These are phyloP conservation scores for Phymastichus coffea DNA, from an alignment of 1,140 invertebrate genomes.

Conservation along the genomic window DNA sequence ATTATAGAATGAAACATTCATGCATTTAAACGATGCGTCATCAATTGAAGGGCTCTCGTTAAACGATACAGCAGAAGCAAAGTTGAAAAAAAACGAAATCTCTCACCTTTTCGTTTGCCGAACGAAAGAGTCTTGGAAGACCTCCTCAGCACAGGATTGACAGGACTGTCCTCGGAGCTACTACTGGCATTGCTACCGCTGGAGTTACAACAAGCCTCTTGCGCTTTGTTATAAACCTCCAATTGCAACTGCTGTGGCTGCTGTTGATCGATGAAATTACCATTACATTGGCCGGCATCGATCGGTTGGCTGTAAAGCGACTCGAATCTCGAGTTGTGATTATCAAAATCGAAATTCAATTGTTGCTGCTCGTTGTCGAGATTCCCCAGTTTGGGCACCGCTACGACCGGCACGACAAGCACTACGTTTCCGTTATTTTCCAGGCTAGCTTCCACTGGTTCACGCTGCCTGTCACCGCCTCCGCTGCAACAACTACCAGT, in stretches of 20 bases:
- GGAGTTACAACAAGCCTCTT: constrained; percentile 44
- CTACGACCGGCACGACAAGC: no score
- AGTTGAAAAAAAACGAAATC: neutral
- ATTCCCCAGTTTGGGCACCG: constrained; percentile 33
- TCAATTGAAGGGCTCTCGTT: no score
- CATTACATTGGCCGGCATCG: constrained; percentile 49
- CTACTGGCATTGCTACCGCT: constrained; percentile 51
- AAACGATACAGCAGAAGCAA: neutral
- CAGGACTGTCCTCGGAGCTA: constrained; percentile 51
- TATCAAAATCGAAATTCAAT: constrained; percentile 47
- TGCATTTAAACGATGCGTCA: no score
- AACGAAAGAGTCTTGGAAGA: constrained; percentile 55
- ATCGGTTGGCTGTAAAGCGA: constrained; percentile 52
- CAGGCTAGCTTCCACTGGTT: constrained; percentile 33
- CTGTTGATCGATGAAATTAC: constrained; percentile 39
- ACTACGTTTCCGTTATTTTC: constrained; percentile 49
- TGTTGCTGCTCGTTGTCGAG: constrained; percentile 46
- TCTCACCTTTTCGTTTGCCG: constrained; percentile 48
- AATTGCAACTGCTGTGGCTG: constrained; percentile 22
- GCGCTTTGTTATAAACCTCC: constrained; percentile 34
- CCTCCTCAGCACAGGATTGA: constrained; percentile 49
- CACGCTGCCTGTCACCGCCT: no score
- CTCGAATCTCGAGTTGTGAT: constrained; percentile 55
- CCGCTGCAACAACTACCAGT: no score
- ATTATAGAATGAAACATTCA: no score